These are phyloP conservation scores for Lamprologus lemairii DNA, from an alignment of 2,113 vertebrate species.

Conservation along the genomic window DNA sequence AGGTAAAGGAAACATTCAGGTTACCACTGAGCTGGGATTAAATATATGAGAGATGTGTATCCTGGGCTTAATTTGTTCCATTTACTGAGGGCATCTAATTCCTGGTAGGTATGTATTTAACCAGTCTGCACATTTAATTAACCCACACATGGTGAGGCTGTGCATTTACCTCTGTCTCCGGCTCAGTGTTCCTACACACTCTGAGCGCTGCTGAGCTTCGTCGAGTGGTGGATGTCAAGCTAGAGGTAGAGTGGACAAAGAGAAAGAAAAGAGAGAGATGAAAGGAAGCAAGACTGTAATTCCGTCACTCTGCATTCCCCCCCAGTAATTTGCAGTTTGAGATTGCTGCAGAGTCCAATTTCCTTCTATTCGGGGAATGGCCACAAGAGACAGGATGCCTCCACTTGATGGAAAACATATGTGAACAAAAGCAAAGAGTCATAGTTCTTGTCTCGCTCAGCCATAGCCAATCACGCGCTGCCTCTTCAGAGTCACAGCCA, in stretches of 20 bases:
- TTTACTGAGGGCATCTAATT: background rate
- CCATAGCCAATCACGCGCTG: constrained; percentile 7
- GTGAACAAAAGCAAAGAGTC: constrained; percentile 21
- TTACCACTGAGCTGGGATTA: background rate
- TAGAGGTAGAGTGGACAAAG: constrained; percentile 35
- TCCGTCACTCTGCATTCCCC: background rate
- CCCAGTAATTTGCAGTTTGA: constrained; percentile 25
- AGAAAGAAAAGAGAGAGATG: background rate
- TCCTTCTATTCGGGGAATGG: background rate
- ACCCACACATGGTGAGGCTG: background rate
- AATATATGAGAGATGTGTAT: background rate
- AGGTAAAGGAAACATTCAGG: constrained; percentile 8
- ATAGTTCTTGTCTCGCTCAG: background rate
- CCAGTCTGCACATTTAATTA: background rate
- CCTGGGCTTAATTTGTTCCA: background rate
- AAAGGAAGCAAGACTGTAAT: background rate
- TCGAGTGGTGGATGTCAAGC: constrained; percentile 91
- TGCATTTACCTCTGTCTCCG: constrained; percentile 81
- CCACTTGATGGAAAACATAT: constrained; percentile 61
- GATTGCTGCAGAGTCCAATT: constrained; percentile 3
- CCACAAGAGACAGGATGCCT: constrained; percentile 48
- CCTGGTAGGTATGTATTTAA: background rate
- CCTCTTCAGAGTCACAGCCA: constrained; percentile 15
- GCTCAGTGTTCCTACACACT: constrained; percentile 76
- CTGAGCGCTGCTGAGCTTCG: constrained; percentile 85